Conservation (phyloP, 2,113 vertebrate species). For the Chlorodrepanis virens region DNA sequence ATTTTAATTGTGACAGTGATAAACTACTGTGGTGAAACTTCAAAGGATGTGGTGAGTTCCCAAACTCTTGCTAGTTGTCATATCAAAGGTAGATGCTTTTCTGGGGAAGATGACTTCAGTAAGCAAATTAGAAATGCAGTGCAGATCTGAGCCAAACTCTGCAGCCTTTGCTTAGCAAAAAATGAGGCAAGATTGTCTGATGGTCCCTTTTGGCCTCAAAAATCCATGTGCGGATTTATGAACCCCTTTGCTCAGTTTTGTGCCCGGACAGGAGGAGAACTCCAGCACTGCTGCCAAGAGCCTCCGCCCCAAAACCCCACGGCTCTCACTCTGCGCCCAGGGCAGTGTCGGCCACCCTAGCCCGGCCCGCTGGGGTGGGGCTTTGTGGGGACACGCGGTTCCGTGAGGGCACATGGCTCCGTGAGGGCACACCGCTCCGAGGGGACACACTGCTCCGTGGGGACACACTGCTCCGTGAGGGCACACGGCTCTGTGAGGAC, state of each 20-base stretch:
- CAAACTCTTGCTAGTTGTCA: background rate
- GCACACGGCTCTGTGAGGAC: too few species aligned
- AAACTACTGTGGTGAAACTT: background rate
- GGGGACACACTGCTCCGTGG: too few species aligned
- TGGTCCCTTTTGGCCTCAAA: background rate
- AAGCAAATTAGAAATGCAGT: background rate
- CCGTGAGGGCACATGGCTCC: too few species aligned
- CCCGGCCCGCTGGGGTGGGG: background rate
- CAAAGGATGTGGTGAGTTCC: background rate
- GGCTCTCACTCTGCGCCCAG: background rate
- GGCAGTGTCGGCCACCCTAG: rapidly evolving
- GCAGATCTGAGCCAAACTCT: background rate
- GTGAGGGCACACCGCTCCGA: too few species aligned
- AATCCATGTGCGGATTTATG: background rate
- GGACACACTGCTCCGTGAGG: too few species aligned
- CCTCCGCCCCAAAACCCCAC: rapidly evolving
- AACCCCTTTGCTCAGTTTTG: background rate
- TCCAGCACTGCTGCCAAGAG: rapidly evolving
- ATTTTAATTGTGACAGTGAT: background rate
- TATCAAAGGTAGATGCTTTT: background rate
- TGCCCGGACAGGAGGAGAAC: background rate
- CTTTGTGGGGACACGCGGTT: too few species aligned
- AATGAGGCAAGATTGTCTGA: background rate
- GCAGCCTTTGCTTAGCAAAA: background rate
- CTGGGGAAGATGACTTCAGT: background rate